Conservation (phyloP, 2,797 vertebrate genomes). For the Enteromius fasciolatus region DNA sequence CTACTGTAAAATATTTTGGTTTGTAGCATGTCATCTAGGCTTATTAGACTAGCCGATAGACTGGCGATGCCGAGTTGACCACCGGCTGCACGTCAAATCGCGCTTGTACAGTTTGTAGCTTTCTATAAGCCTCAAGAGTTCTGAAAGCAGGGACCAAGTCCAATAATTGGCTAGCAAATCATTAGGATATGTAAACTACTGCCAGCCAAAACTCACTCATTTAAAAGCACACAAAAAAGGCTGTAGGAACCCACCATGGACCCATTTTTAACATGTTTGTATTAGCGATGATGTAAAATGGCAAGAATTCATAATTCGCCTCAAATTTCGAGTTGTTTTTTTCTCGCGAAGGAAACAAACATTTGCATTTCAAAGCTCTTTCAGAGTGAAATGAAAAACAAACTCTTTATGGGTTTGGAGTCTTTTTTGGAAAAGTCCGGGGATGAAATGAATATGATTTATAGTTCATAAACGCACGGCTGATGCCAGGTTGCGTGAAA, state of each 20-base stretch:
- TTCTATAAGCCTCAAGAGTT: constrained; percentile 76
- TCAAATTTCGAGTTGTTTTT: constrained; percentile 70
- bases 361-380: constrained; percentile 83
- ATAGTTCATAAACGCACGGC: constrained; percentile 76
- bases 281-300: constrained; percentile 79
- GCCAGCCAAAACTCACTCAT: constrained; percentile 78
- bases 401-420: constrained; percentile 77
- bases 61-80: constrained; percentile 70
- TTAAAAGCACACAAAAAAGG: constrained; percentile 75
- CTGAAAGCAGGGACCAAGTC: constrained; percentile 76
- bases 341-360: constrained; percentile 74
- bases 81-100: constrained; percentile 72
- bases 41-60: constrained; percentile 72
- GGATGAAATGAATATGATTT: constrained; percentile 74
- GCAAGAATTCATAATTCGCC: constrained; percentile 78
- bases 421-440: constrained; percentile 76
- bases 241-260: constrained; percentile 64
- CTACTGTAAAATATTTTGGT: constrained; percentile 23
- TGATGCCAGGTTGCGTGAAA: constrained; percentile 76
- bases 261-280: constrained; percentile 68
- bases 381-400: constrained; percentile 79
- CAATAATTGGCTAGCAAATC: constrained; percentile 73
- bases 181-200: constrained; percentile 73
- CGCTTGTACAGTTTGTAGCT: constrained; percentile 72
- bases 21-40: constrained; percentile 30